Evolutionary conservation across 2,888 invertebrate species (phyloP).

Genomic region (Eupithecia abbreviata): DNA sequence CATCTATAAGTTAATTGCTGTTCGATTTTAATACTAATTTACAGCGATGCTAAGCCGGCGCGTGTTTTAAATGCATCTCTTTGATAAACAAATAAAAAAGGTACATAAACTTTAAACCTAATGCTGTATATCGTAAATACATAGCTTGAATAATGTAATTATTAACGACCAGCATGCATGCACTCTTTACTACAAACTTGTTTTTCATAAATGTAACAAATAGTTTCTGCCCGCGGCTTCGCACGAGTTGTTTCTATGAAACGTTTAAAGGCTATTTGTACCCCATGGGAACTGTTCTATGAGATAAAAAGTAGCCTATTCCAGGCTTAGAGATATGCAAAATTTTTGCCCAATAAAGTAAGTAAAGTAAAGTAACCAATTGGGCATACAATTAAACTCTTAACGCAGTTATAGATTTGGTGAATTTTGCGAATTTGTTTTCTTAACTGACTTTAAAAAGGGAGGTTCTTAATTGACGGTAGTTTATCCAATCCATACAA

Average conservation of each 20-base stretch:
- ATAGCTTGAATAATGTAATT: neutral
- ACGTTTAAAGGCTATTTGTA: too few relatives aligned
- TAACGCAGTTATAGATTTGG: neutral
- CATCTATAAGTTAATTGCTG: neutral
- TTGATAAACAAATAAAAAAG: neutral
- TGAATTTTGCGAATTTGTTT: neutral
- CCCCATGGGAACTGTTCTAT: too few relatives aligned
- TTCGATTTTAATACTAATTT: neutral
- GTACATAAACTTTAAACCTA: neutral
- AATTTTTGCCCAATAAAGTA: too few relatives aligned
- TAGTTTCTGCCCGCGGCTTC: too few relatives aligned
- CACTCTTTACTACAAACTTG: neutral
- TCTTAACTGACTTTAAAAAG: neutral
- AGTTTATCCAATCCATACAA: neutral
- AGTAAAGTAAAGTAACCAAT: too few relatives aligned
- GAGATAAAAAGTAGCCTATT: too few relatives aligned
- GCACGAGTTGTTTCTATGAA: too few relatives aligned
- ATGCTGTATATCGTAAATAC: neutral
- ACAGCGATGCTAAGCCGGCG: neutral
- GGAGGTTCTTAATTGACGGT: neutral
- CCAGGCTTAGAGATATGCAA: too few relatives aligned
- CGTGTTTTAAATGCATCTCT: neutral
- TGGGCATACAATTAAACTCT: too few relatives aligned
- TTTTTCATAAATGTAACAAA: neutral
- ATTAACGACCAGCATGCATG: neutral